Evolutionary conservation across 2,797 vertebrate species (phyloP).

Genomic region (Coranthus polyacanthus): DNA sequence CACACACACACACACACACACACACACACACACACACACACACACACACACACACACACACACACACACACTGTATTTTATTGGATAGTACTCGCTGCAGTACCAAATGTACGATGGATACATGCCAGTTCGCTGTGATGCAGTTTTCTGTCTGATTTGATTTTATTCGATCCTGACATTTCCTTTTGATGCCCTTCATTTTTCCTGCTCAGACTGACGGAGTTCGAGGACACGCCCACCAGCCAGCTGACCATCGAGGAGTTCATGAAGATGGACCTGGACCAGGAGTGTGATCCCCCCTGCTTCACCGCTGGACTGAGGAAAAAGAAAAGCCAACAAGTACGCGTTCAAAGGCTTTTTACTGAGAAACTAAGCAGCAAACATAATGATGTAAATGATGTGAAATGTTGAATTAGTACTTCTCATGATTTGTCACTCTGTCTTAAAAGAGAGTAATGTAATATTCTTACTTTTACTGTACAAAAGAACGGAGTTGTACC

Average conservation of each 20-base stretch:
- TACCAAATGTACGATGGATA: too few relatives aligned
- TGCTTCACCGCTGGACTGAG: slow-evolving; percentile 91
- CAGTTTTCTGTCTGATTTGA: neutral
- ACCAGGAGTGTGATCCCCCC: slow-evolving; percentile 95
- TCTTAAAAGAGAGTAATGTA: too few relatives aligned
- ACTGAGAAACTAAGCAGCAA: neutral
- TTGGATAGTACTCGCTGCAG: too few relatives aligned
- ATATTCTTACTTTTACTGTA: neutral
- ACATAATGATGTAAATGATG: too few relatives aligned
- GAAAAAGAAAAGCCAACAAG: slow-evolving; percentile 90
- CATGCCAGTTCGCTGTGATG: neutral
- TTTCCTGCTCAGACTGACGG: slow-evolving; percentile 85
- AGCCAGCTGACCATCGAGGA: slow-evolving; percentile 96
- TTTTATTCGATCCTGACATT: neutral
- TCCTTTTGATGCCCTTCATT: neutral
- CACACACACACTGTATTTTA: too few relatives aligned
- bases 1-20: too few relatives aligned
- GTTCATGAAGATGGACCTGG: slow-evolving; percentile 95
- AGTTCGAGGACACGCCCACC: slow-evolving; percentile 97
- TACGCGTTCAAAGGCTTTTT: slow-evolving; percentile 61
- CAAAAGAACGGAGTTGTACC: neutral
- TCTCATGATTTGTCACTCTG: too few relatives aligned
- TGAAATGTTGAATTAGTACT: too few relatives aligned
- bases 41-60: too few relatives aligned
- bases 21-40: too few relatives aligned